phyloP scores from a whole-genome alignment of 2,797 vertebrate species.

The Urophycis tenuis region DNA sequence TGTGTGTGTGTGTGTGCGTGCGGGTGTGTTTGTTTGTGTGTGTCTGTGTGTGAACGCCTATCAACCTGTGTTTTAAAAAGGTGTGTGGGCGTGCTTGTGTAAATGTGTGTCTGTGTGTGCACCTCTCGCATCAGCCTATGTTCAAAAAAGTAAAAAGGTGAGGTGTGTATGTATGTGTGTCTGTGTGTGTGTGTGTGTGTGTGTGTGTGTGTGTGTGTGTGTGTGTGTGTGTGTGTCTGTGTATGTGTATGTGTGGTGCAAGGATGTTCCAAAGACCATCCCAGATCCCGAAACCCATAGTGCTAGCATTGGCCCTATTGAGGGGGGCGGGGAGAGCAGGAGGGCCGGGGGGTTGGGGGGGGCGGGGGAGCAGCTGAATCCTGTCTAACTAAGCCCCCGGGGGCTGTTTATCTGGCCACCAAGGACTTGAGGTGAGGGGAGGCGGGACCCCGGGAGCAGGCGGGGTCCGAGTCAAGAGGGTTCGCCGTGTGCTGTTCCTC shows the following conservation, averaged over 20 bases:
- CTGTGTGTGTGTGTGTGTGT: too few relatives aligned
- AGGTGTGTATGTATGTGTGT: too few relatives aligned
- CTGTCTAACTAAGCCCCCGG: slow-evolving; percentile 37
- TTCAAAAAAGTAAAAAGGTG: too few relatives aligned
- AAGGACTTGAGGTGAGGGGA: slow-evolving; percentile 20
- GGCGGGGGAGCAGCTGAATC: slow-evolving; percentile 58
- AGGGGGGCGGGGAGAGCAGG: slow-evolving; percentile 44
- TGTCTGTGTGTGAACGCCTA: too few relatives aligned
- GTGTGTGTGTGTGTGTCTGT: neutral
- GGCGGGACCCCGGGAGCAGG: too few relatives aligned
- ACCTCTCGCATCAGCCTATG: too few relatives aligned
- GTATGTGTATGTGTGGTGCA: slow-evolving; percentile 1
- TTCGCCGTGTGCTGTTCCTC: slow-evolving; percentile 45
- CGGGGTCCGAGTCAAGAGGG: slow-evolving; percentile 42
- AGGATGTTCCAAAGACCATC: slow-evolving; percentile 18
- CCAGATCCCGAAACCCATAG: slow-evolving; percentile 2
- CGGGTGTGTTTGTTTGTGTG: too few relatives aligned
- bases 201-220: too few relatives aligned
- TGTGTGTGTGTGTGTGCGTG: too few relatives aligned
- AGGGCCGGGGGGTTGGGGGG: slow-evolving; percentile 16
- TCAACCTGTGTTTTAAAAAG: too few relatives aligned
- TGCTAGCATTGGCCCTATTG: neutral
- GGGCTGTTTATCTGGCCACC: slow-evolving; percentile 47
- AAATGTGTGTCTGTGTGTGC: slow-evolving; percentile 3
- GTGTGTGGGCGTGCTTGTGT: too few relatives aligned